Conservation (phyloP, 2,113 vertebrate genomes). For the Desmodus rotundus region DNA sequence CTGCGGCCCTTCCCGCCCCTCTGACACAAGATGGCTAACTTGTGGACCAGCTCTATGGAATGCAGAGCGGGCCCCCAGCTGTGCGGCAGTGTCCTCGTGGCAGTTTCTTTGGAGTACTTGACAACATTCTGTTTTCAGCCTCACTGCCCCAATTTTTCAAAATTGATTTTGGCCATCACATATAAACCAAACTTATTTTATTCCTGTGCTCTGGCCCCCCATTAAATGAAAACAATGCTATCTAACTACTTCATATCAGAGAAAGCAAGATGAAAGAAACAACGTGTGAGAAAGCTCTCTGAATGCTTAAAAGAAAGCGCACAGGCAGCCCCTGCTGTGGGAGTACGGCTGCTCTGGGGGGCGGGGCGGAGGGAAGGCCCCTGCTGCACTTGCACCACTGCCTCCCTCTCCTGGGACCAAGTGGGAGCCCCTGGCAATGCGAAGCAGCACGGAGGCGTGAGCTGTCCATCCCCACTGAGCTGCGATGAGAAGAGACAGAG, state of each 20-base stretch:
- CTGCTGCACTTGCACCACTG: rapidly evolving
- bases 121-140: not conserved
- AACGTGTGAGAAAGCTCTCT: not conserved
- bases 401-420: not conserved
- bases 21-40: not conserved
- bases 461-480: not conserved
- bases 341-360: rapidly evolving
- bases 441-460: not conserved
- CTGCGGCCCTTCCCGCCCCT: not conserved
- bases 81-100: not conserved
- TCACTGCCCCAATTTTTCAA: not conserved
- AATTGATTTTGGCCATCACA: not conserved
- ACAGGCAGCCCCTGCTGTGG: not conserved
- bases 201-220: not conserved
- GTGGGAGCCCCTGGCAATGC: not conserved
- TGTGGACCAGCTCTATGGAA: too few species aligned
- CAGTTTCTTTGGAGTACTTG: not conserved
- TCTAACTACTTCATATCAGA: not conserved
- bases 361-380: not conserved
- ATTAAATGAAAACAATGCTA: not conserved
- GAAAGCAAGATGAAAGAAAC: not conserved
- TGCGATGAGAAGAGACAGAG: not conserved
- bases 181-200: not conserved
- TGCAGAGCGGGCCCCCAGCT: too few species aligned
- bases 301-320: not conserved